A percentile compares a stretch with the other conserved stretches of the same genome.
Evolutionary conservation across 1,140 invertebrate species (phyloP).

Genomic region (Lysiphlebus fabarum): DNA sequence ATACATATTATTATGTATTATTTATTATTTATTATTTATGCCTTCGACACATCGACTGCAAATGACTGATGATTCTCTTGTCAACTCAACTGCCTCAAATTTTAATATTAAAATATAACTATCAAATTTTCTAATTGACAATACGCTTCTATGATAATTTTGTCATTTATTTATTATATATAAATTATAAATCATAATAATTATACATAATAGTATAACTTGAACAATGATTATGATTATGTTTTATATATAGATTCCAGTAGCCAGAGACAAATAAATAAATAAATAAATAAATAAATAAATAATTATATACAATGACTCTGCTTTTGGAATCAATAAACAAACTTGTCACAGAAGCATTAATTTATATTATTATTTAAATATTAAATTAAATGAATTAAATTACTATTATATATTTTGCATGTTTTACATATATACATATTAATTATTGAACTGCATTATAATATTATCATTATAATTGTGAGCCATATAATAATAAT

Average conservation of each 20-base stretch:
- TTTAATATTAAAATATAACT: constrained; percentile 15
- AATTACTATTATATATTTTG: no score
- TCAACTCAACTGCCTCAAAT: constrained; percentile 54
- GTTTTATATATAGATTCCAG: constrained; percentile 35
- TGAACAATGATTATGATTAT: no score
- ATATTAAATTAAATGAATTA: no score
- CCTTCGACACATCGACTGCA: constrained; percentile 20
- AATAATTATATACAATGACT: constrained; percentile 27
- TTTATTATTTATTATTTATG: not conserved
- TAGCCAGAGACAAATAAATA: constrained; percentile 37
- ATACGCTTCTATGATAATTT: constrained; percentile 45
- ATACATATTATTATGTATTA: not conserved
- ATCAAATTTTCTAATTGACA: constrained; percentile 12
- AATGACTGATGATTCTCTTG: constrained; percentile 42
- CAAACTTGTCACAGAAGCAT: constrained; percentile 48
- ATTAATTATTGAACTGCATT: no score
- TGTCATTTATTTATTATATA: no score
- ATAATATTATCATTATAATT: no score
- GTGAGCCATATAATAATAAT: no score
- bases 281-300: not conserved
- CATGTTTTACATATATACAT: no score
- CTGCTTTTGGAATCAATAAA: constrained; percentile 38
- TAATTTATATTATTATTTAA: not conserved
- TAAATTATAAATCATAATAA: no score
- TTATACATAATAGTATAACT: no score